These are phyloP conservation scores for Palythoa grandis DNA, from an alignment of 92 coral and sea anemone genomes.

Conservation along the genomic window DNA sequence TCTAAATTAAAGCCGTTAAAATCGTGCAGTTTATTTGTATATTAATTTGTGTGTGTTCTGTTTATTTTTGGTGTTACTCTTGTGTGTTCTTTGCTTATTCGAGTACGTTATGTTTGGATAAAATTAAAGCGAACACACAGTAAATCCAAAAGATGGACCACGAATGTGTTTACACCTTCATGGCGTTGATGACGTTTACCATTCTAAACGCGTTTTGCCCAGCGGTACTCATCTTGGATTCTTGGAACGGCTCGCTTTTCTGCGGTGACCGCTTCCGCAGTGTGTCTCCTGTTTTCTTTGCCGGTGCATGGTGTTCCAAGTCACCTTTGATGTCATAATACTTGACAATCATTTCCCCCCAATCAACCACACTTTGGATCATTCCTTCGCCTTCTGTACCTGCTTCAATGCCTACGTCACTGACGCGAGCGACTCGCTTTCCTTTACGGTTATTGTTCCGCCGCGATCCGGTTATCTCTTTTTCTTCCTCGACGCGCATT, in stretches of 20 bases:
- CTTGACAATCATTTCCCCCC: constrained; percentile 73
- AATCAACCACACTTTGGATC: constrained; percentile 82
- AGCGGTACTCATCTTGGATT: background rate
- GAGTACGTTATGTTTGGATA: background rate
- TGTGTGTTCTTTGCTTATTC: no score
- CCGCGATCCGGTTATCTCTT: constrained; percentile 18
- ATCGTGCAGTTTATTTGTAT: background rate
- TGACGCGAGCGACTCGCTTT: constrained; percentile 24
- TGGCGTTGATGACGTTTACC: constrained; percentile 27
- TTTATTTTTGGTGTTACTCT: no score
- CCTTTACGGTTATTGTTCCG: constrained; percentile 14
- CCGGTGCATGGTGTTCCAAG: constrained; percentile 24
- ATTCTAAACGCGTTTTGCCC: background rate
- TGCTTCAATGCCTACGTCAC: constrained; percentile 43
- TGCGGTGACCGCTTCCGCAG: constrained; percentile 23
- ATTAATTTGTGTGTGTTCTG: background rate
- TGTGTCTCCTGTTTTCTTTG: constrained; percentile 24
- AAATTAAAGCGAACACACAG: background rate
- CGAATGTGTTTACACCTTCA: constrained; percentile 13
- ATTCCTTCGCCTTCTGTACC: constrained; percentile 47
- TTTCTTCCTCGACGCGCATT: constrained; percentile 63
- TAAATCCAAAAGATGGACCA: background rate
- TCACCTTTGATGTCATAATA: constrained; percentile 79
- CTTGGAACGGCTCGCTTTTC: constrained; percentile 19
- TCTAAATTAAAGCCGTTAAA: background rate